Evolutionary conservation across 53 echinoderm and acorn worm genomes (phyloP).

Genomic region (Hippasteria phrygiana): DNA sequence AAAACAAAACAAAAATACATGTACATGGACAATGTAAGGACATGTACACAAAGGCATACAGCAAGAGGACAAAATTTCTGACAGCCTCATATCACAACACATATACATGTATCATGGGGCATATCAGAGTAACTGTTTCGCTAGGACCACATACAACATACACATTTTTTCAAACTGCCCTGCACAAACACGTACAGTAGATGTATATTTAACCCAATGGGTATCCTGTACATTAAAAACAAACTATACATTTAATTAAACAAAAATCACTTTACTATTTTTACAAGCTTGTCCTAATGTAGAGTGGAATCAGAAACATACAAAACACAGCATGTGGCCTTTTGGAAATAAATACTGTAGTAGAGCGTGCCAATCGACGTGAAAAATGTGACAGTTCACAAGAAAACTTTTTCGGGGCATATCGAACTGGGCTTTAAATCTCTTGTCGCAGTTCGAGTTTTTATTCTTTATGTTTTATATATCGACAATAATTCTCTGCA

Average conservation of each 20-base stretch:
- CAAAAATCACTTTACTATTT: background rate
- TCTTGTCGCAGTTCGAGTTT: too few species aligned
- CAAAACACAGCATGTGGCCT: background rate
- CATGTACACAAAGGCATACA: background rate
- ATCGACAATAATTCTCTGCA: too few species aligned
- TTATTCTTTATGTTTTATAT: too few species aligned
- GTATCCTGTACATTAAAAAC: conserved; percentile 51
- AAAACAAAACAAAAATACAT: background rate
- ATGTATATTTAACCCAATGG: background rate
- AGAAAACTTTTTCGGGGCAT: too few species aligned
- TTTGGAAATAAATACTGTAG: too few species aligned
- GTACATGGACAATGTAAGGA: background rate
- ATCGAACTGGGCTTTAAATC: too few species aligned
- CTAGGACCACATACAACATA: conserved; percentile 11
- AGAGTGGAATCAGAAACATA: background rate
- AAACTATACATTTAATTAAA: conserved; percentile 9
- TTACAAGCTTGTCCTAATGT: conserved; percentile 1
- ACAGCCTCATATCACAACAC: conserved; percentile 45
- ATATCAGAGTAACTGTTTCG: background rate
- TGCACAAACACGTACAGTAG: conserved; percentile 18
- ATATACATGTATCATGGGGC: background rate
- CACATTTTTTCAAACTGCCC: conserved; percentile 2
- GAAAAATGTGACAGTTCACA: too few species aligned
- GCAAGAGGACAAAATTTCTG: background rate
- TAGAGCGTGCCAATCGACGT: too few species aligned